phyloP scores from a whole-genome alignment of 2,888 invertebrate species.

The Eristalinus aeneus region DNA sequence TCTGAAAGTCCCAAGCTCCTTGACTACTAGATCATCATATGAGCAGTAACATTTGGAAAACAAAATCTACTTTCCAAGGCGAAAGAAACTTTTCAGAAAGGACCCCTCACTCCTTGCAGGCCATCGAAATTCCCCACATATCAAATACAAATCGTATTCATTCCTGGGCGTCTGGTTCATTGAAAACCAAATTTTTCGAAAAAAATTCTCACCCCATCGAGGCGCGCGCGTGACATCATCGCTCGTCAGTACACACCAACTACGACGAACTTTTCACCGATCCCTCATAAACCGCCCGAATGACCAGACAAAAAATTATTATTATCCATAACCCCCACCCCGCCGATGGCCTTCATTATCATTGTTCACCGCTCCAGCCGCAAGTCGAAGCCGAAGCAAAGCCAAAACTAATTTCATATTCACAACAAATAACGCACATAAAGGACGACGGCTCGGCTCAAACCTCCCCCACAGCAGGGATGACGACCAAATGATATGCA shows the following conservation, averaged over 20 bases:
- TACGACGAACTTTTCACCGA: constrained; percentile 12
- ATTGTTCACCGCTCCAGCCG: constrained; percentile 9
- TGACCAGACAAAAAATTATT: constrained; percentile 49
- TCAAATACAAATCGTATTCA: neutral
- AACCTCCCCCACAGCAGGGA: constrained; percentile 13
- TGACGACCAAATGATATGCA: constrained; percentile 64
- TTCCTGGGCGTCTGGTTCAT: neutral
- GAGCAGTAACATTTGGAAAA: no score
- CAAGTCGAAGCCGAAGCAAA: constrained; percentile 4
- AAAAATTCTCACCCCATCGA: neutral
- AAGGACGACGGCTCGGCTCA: constrained; percentile 10
- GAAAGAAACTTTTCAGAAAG: neutral
- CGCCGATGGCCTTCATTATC: neutral
- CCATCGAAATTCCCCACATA: no score
- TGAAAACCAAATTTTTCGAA: constrained; percentile 11
- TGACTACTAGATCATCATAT: no score
- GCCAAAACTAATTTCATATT: constrained; percentile 64
- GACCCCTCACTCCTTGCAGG: neutral
- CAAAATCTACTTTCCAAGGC: no score
- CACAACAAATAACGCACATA: constrained; percentile 59
- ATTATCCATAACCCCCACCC: constrained; percentile 5
- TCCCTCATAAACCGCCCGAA: constrained; percentile 45
- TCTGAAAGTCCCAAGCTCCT: no score
- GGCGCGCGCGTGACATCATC: constrained; percentile 40
- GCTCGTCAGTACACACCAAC: neutral